Evolutionary conservation across 37 sponge, comb jelly and placozoan species (phyloP), one percentile per base, ranked within the genome.

Genomic region (Lycopodina hypogea): DNA sequence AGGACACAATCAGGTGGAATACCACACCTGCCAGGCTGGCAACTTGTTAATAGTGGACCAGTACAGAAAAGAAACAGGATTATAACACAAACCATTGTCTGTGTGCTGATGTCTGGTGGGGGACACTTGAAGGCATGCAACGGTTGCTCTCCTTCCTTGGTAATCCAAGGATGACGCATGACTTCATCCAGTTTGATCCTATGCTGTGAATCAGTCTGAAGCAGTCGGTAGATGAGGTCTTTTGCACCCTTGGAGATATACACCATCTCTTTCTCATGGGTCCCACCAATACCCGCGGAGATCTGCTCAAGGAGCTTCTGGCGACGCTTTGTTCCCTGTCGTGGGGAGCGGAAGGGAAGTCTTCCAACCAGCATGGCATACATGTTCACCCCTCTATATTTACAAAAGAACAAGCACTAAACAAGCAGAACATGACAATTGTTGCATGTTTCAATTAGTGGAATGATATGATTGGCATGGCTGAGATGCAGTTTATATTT

Each of bases 361-460:
- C 87, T 94, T 0, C 98, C 98, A 2, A 91, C 87, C 55, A 97
- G 35, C 98, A 97, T 97, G 34, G 95, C 98, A 83, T 90, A 97
- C 93, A 97, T 92, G 81, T 97, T 97, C 62, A 97, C 98, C 35
- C 98, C 98, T 19, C 96, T 96, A 78, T 18, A 51, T 37, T 56
- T 22, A 41, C 21, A 70, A 42, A 42, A 18, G 34, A n/a, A n/a
- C n/a, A 53, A 19, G 12, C 17, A 53, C n/a, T n/a, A n/a, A n/a
- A n/a, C n/a, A n/a, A n/a, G 52, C 60, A 42, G 66, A 42, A 7
- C 12, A 24, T n/a, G n/a, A n/a, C n/a, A n/a, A n/a, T n/a, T n/a
- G n/a, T n/a, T n/a, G n/a, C n/a, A n/a, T n/a, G n/a, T n/a, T n/a
- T n/a, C n/a, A n/a, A n/a, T n/a, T n/a, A n/a, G n/a, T n/a, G n/a